Percentiles rank a stretch among this genome's conserved stretches.
These are phyloP conservation scores for Mechanitis mazaeus DNA, from an alignment of 2,888 invertebrate genomes.

Conservation along the genomic window DNA sequence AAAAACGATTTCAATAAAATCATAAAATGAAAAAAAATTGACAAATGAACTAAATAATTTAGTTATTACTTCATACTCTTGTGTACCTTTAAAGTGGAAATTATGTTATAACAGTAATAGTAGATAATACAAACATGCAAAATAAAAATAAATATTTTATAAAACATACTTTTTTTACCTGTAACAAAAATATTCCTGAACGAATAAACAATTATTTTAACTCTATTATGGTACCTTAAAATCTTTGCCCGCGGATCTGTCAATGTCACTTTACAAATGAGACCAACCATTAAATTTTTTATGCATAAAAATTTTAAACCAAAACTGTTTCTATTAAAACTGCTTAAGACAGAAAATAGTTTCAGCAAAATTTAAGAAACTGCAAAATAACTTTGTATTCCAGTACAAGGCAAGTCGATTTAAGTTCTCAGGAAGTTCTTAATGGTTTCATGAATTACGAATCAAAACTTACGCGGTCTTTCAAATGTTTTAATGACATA, in stretches of 20 bases:
- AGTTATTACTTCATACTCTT: too few species aligned
- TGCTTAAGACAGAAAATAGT: conserved; percentile 20
- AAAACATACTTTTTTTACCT: too few species aligned
- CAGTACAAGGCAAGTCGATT: conserved; percentile 55
- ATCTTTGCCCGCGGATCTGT: conserved; percentile 36
- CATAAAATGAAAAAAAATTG: too few species aligned
- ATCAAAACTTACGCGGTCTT: conserved; percentile 37
- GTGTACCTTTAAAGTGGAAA: too few species aligned
- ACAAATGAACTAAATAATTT: too few species aligned
- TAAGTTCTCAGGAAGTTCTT: conserved; percentile 49
- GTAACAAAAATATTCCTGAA: background rate
- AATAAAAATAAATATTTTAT: too few species aligned
- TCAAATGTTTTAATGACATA: conserved; percentile 34
- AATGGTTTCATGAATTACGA: conserved; percentile 54
- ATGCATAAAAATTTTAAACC: conserved; percentile 7
- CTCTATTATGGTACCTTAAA: conserved; percentile 14
- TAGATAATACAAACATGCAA: too few species aligned
- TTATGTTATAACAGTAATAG: too few species aligned
- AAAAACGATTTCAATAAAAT: too few species aligned
- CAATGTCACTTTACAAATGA: conserved; percentile 33
- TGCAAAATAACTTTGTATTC: conserved; percentile 32
- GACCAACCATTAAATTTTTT: conserved; percentile 13
- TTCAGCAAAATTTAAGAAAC: conserved; percentile 21
- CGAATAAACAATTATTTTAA: background rate
- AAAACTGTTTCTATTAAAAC: conserved; percentile 15